Evolutionary conservation across 2,888 invertebrate species (phyloP), one percentile per base, ranked within the genome.

Genomic region (Tachystola acroxantha): DNA sequence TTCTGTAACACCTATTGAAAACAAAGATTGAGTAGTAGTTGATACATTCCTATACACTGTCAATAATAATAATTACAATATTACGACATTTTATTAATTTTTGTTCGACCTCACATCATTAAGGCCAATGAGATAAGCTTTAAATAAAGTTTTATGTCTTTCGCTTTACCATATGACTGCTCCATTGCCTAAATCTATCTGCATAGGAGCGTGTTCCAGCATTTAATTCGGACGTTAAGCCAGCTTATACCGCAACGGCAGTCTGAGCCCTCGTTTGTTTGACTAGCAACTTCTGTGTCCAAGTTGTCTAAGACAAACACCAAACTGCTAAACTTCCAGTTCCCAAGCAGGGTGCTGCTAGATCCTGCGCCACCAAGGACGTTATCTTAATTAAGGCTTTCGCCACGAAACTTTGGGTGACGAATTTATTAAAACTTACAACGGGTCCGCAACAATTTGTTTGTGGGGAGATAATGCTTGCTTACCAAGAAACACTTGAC

Each of bases 241-340:
- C 45, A 48, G 59, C 59, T 72, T 68, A 64, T 58, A 63, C 58
- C 55, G 49, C 42, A 47, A 50, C 42, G 5, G 10, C 43, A 43
- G 46, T 50, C 46, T 43, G 39, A 42, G 46, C 49, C 50, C 47
- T 62, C 54, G 64, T 66, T 64, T 79, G 77, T 82, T 76, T 76
- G 73, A 71, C 63, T 72, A 75, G 70, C 69, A 69, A 76, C 71
- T 76, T 69, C 63, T 61, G 70, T 71, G 76, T 71, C 78, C 72
- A 78, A 79, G 65, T 81, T 74, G 64, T 64, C 63, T 62, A 70
- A 79, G 78, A 76, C 73, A 81, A 82, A 81, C 73, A 77, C 59
- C 64, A 68, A 76, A 78, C 75, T 73, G 64, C 64, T 65, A 64
- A 75, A 77, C 68, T 80, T 65, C 43, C 50, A 63, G 60, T 54